A percentile compares a stretch with the other conserved stretches of the same genome.
phyloP scores from a whole-genome alignment of 2,797 vertebrate species.

The Sebastes hubbsi region DNA sequence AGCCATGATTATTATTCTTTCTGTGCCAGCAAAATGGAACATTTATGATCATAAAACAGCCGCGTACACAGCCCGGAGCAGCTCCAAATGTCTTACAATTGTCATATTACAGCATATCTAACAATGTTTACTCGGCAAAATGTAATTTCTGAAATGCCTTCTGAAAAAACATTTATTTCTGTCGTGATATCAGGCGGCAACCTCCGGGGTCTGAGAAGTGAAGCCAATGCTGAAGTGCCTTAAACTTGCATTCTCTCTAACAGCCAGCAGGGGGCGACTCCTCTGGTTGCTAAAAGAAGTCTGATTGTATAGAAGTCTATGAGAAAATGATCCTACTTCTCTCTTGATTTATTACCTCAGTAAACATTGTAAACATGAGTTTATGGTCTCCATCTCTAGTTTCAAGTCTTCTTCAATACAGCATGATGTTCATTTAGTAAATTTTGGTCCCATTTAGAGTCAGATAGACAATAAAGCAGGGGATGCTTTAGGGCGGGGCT shows the following conservation, averaged over 20 bases:
- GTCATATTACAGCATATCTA: neutral
- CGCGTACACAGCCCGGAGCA: neutral
- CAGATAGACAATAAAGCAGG: too few relatives aligned
- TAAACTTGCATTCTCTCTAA: neutral
- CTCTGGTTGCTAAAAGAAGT: too few relatives aligned
- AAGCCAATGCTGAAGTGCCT: neutral
- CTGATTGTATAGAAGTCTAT: too few relatives aligned
- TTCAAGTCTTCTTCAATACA: too few relatives aligned
- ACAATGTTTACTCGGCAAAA: neutral
- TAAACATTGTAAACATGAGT: too few relatives aligned
- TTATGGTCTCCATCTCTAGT: too few relatives aligned
- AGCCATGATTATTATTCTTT: neutral
- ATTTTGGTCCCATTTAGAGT: too few relatives aligned
- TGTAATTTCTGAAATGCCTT: neutral
- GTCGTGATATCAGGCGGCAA: neutral
- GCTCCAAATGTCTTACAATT: neutral
- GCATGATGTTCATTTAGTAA: too few relatives aligned
- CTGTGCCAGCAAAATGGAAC: neutral
- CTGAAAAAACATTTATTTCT: neutral
- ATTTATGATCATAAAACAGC: slow-evolving; percentile 14
- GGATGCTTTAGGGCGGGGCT: too few relatives aligned
- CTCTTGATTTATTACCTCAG: too few relatives aligned
- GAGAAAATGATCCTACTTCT: too few relatives aligned
- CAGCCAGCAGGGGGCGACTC: neutral
- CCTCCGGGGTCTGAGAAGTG: neutral